A percentile compares a stretch with the other conserved stretches of the same genome.
Conservation (phyloP, 2,797 vertebrate species). For the Orientallactaga sibirica region DNA sequence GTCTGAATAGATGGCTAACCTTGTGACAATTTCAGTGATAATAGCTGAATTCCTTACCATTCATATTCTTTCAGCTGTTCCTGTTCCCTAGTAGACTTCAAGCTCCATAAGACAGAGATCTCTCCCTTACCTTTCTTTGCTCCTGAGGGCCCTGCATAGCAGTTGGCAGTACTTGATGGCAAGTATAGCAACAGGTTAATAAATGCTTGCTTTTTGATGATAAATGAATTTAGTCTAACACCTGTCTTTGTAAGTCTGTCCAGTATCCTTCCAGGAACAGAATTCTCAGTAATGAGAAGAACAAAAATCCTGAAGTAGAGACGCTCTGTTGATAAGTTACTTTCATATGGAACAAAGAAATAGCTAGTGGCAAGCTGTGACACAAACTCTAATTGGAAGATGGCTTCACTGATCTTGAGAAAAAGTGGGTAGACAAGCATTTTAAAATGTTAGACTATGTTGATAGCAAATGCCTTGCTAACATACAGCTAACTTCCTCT, state of each 20-base stretch:
- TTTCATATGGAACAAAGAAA: conserved; percentile 32
- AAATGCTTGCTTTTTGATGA: conserved; percentile 25
- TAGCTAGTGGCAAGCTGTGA: not conserved
- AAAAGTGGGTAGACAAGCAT: not conserved
- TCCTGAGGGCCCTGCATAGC: not conserved
- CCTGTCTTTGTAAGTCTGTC: not conserved
- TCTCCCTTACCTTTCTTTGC: not conserved
- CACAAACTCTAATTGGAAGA: conserved; percentile 58
- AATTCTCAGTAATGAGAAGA: conserved; percentile 26
- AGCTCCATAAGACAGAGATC: conserved; percentile 17
- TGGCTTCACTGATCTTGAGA: conserved; percentile 41
- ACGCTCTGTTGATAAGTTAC: conserved; percentile 2
- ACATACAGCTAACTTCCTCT: not conserved
- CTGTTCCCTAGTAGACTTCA: not conserved
- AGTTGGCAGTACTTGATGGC: not conserved
- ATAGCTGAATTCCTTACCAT: not conserved
- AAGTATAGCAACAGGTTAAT: not conserved
- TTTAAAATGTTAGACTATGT: conserved; percentile 2
- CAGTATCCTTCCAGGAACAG: conserved; percentile 29
- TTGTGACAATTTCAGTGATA: not conserved
- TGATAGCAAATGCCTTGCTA: not conserved
- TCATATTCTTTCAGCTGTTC: conserved; percentile 1
- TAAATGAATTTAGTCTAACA: conserved; percentile 12
- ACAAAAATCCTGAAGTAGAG: conserved; percentile 4
- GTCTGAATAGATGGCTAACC: not conserved